Base-by-base conservation (phyloP, 2,888 invertebrate genomes). In the Hedya salicella region DNA sequence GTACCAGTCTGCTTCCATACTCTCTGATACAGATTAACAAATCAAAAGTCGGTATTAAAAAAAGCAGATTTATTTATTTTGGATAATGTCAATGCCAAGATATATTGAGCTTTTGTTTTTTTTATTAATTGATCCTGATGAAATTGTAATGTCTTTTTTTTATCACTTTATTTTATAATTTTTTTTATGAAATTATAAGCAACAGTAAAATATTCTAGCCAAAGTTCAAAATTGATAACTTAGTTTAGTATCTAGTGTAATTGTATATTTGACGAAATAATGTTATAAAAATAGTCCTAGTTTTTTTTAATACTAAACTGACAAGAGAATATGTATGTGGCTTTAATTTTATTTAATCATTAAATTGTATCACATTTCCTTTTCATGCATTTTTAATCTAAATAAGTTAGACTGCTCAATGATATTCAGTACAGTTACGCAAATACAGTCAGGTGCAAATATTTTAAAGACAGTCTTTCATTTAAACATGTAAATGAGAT, bases 211-310 rank as follows among this genome's bases (percentile, higher is more conserved):
- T 62, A 62, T 62, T 62, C 62, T 44, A 53, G 53, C 36, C 16
- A 54, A 32, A 36, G 46, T 44, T 53, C 62, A 46, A 62, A 62
- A 62, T 46, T 46, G 53, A 46, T 62, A 52, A 53, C 39, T 17
- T 62, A 62, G 53, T 42, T 14, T 62, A 62, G 53, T 25, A 11
- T 46, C 50, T 62, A 62, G 62, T 21, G 21, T 62, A 62, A 53
- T 53, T 62, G 62, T 62, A 62, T 62, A 62, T 62, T 62, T 62
- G 62, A 53, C 44, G 62, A 54, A 62, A 44, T 62, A 62, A 53
- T 54, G 62, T 62, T 46, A 62, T 62, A 39, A 62, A 48, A 46
- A 48, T 62, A 62, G 62, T 17, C 19, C 32, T 53, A 54, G 39
- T 54, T 62, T 53, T 32, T 52, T 48, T 46, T 62, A 46, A 62